phyloP scores from a whole-genome alignment of 2,888 invertebrate genomes.

The Lomographa bimaculata region DNA sequence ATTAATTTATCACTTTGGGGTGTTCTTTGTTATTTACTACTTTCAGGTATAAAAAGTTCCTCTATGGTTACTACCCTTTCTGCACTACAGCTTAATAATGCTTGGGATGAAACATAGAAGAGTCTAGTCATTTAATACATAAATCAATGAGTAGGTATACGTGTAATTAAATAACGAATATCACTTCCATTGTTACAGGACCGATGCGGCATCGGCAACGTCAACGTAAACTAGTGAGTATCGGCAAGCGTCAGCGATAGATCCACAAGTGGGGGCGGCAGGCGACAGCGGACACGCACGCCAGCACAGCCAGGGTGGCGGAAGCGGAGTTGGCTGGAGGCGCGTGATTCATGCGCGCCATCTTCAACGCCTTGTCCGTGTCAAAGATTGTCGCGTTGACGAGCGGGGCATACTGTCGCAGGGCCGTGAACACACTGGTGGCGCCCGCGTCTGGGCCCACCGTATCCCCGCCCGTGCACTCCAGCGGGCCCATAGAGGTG shows the following conservation, averaged over 20 bases:
- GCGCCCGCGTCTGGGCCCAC: conserved; percentile 32
- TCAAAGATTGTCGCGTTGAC: conserved; percentile 58
- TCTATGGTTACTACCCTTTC: too few relatives aligned
- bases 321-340: conserved; percentile 4
- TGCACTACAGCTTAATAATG: too few relatives aligned
- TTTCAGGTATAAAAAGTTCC: too few relatives aligned
- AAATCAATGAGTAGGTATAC: too few relatives aligned
- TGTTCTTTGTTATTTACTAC: too few relatives aligned
- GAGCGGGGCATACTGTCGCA: conserved; percentile 54
- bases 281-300: neutral
- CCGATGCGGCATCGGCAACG: conserved; percentile 17
- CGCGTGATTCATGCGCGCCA: conserved; percentile 12
- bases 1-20: too few relatives aligned
- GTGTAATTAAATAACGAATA: too few relatives aligned
- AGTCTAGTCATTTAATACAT: too few relatives aligned
- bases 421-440: conserved; percentile 66
- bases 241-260: neutral
- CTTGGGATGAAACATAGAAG: too few relatives aligned
- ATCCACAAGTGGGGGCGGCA: neutral
- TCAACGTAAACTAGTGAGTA: conserved; percentile 8
- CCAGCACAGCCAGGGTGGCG: conserved; percentile 3
- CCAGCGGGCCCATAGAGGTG: conserved; percentile 27
- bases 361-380: conserved; percentile 35
- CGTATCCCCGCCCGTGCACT: conserved; percentile 25
- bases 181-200: conserved; percentile 16